These are phyloP conservation scores for Acanthopagrus latus DNA, from an alignment of 2,797 vertebrate species.

Conservation along the genomic window DNA sequence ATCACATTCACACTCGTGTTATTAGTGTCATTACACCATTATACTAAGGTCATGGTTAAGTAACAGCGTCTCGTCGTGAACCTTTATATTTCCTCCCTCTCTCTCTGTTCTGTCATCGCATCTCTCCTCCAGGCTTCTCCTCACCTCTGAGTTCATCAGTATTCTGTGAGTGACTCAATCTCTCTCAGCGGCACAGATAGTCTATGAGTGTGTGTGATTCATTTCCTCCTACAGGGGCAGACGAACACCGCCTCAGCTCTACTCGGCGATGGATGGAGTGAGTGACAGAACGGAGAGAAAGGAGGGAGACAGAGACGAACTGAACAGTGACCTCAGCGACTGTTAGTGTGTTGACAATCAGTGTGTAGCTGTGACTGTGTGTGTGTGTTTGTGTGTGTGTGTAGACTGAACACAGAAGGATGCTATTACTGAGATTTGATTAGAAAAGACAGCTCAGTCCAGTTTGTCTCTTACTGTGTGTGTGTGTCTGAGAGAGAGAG, in stretches of 20 bases:
- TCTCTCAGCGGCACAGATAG: conserved; percentile 56
- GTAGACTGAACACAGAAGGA: conserved; percentile 52
- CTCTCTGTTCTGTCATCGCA: conserved; percentile 29
- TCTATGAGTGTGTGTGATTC: conserved; percentile 52
- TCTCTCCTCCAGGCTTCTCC: conserved; percentile 43
- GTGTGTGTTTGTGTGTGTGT: conserved; percentile 33
- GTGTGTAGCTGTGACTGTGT: conserved; percentile 15
- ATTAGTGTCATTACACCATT: conserved; percentile 10
- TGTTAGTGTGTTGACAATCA: conserved; percentile 33
- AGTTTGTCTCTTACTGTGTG: conserved; percentile 39
- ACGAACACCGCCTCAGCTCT: conserved; percentile 54
- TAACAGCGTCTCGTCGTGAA: conserved; percentile 27
- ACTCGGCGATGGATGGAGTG: conserved; percentile 43
- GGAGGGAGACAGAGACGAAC: conserved; percentile 40
- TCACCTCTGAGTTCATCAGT: conserved; percentile 66
- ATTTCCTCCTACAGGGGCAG: conserved; percentile 66
- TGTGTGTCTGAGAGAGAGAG: conserved; percentile 25
- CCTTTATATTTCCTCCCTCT: conserved; percentile 26
- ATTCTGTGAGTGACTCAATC: conserved; percentile 71
- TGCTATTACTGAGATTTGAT: conserved; percentile 70
- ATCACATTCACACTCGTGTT: conserved; percentile 3
- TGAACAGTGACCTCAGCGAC: conserved; percentile 58
- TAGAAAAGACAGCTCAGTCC: conserved; percentile 57
- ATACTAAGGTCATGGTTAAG: conserved; percentile 16
- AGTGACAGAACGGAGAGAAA: conserved; percentile 48